Base-by-base conservation (phyloP, 2,113 vertebrate genomes). In the Chamaea fasciata region DNA sequence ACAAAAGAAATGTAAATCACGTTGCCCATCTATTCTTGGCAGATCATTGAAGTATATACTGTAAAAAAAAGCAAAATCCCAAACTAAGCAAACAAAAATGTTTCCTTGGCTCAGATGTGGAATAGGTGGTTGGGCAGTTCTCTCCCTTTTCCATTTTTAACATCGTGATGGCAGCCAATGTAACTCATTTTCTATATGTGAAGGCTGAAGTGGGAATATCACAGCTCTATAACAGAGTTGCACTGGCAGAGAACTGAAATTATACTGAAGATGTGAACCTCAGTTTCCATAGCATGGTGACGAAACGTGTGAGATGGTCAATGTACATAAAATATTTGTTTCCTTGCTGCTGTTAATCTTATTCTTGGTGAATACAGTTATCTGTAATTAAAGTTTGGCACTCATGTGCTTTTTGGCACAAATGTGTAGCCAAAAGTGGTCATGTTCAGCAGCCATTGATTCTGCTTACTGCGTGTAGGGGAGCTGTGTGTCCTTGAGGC, bases 1-100 rank as follows among this genome's bases (percentile, higher is more conserved):
- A 73, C 53, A 65, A 85, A 94, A 95, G 81, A 94, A 91, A 89
- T 77, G 53, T 82, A 90, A 89, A 92, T 88, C 55, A 68, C 15
- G 30, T 28, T 65, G 49, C 31, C 65, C 19, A n/a, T 87, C n/a
- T 87, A 87, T 84, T 95, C 57, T 69, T 37, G 53, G 64, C 47
- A 71, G 89, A 74, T 41, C 23, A 59, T 1, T 85, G 83, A 82
- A 56, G 11, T 56, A 62, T 42, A 53, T 79, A 60, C 41, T 79
- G 15, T 79, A 46, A 67, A 46, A 47, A 47, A 21, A 50, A 50
- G 8, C 47, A 12, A n/a, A 19, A 5, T n/a, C 10, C 15, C 46
- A 68, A 87, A 47, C 37, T 27, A 64, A 68, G 20, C 27, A 83
- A 90, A 65, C 26, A 89, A 71, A 83, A 63, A 6, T 6, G 4